Evolutionary conservation across 1,140 invertebrate genomes (phyloP).

Genomic region (Bombus pyrosoma): DNA sequence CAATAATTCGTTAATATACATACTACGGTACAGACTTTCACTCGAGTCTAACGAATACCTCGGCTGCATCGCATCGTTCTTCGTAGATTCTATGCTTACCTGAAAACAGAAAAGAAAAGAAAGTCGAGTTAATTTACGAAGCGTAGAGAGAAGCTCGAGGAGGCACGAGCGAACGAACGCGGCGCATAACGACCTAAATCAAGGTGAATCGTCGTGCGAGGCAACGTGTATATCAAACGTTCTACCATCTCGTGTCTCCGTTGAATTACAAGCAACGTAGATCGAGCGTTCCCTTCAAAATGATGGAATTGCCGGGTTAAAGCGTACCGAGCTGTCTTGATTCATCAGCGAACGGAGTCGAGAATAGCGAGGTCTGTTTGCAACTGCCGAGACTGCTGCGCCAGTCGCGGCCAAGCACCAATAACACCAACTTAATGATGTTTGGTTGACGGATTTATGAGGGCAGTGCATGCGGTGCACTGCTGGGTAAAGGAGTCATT

Average conservation of each 20-base stretch:
- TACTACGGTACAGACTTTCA: not conserved
- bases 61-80: no score
- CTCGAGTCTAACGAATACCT: not conserved
- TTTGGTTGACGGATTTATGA: conserved; percentile 73
- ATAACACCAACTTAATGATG: conserved; percentile 73
- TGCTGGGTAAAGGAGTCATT: conserved; percentile 65
- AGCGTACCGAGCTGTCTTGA: conserved; percentile 56
- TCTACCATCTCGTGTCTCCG: conserved; percentile 12
- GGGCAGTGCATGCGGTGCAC: conserved; percentile 63
- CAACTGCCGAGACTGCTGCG: conserved; percentile 55
- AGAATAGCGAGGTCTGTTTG: conserved; percentile 66
- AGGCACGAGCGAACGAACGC: not conserved
- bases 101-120: conserved; percentile 50
- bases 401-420: conserved; percentile 68
- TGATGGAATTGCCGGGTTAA: conserved; percentile 45
- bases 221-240: conserved; percentile 15
- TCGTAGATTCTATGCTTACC: conserved; percentile 36
- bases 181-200: conserved; percentile 30
- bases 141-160: not conserved
- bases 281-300: conserved; percentile 47
- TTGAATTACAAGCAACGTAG: conserved; percentile 33
- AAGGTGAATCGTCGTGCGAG: not conserved
- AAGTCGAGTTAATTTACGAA: conserved; percentile 3
- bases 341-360: conserved; percentile 57
- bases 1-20: conserved; percentile 15